Conservation (phyloP, 1,140 invertebrate species). For the Apocrypta bakeri region DNA sequence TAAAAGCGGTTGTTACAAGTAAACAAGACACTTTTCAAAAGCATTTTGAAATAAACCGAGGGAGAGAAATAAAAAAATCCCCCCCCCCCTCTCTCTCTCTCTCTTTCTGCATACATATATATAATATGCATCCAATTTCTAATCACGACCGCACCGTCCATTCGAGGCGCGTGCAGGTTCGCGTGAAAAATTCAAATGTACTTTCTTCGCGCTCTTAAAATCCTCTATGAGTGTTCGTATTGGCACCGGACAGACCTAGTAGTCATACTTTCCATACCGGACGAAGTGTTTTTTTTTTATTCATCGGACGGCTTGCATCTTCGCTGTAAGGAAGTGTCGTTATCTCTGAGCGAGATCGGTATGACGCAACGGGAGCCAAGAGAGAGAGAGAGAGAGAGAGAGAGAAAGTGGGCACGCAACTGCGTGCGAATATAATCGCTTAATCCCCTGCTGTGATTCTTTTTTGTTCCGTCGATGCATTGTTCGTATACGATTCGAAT, state of each 20-base stretch:
- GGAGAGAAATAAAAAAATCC: background rate
- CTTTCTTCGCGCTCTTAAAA: constrained; percentile 30
- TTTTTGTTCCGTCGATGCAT: background rate
- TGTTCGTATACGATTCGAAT: background rate
- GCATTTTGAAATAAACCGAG: background rate
- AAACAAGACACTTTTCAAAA: background rate
- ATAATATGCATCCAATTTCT: background rate
- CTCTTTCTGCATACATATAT: too few species aligned
- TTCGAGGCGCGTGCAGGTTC: background rate
- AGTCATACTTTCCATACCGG: constrained; percentile 3
- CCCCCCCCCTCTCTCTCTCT: too few species aligned
- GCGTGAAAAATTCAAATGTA: constrained; percentile 29
- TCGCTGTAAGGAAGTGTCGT: background rate
- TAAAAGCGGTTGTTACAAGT: background rate
- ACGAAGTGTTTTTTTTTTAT: constrained; percentile 3
- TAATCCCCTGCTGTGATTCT: background rate
- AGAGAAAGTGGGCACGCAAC: constrained; percentile 17
- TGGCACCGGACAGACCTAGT: background rate
- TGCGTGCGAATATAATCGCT: constrained; percentile 44
- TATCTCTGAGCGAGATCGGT: background rate
- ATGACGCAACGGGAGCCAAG: background rate
- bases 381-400: background rate
- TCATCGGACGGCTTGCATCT: background rate
- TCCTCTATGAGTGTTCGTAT: background rate
- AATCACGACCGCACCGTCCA: background rate